phyloP scores from a whole-genome alignment of 2,113 vertebrate genomes.

The Octodon degus region DNA sequence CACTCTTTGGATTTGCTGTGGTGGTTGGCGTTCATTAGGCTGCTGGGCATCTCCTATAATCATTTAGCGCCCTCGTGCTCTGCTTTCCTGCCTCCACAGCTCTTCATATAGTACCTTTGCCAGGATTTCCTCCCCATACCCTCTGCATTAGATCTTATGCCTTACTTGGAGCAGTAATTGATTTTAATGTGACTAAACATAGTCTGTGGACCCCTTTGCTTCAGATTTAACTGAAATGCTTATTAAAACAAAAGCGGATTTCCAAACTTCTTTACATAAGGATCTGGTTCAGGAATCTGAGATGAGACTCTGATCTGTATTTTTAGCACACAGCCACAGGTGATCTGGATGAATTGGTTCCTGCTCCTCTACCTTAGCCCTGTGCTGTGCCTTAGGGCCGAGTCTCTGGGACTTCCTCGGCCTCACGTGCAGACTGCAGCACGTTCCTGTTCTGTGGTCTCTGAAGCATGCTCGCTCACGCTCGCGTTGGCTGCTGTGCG shows the following conservation, averaged over 20 bases:
- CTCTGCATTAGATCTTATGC: not conserved
- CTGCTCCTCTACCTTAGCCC: not conserved
- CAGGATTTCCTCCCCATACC: not conserved
- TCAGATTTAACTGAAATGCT: not conserved
- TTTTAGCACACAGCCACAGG: not conserved
- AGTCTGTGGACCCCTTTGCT: not conserved
- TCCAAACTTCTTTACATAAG: not conserved
- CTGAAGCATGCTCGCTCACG: not conserved
- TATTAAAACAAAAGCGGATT: not conserved
- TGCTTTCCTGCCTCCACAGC: not conserved
- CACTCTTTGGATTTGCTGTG: not conserved
- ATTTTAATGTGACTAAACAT: not conserved
- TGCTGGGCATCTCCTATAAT: not conserved
- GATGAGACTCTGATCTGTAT: not conserved
- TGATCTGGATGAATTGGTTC: not conserved
- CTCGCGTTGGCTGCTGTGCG: not conserved
- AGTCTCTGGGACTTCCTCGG: not conserved
- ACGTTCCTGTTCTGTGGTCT: not conserved
- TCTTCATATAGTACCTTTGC: not conserved
- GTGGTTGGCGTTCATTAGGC: not conserved
- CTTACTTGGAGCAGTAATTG: not conserved
- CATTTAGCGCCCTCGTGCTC: not conserved
- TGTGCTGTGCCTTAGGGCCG: not conserved
- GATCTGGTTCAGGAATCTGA: slow-evolving; percentile 5
- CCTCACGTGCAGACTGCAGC: not conserved